Conservation (phyloP, 2,797 vertebrate species). For the Atherinosoma microstoma region DNA sequence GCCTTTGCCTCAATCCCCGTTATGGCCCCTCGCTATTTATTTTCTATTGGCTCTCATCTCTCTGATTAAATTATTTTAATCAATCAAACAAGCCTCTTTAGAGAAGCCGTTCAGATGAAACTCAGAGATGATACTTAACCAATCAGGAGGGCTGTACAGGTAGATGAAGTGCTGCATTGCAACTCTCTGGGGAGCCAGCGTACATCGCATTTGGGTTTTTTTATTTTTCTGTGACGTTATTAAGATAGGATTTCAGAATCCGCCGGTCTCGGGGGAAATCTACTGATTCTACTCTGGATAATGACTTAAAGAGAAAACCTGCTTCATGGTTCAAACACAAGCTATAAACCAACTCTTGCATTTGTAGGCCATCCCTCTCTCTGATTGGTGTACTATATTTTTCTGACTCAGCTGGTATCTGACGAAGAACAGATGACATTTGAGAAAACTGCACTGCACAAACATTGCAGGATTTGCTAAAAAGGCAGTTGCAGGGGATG, state of each 20-base stretch:
- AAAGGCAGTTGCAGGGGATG: constrained; percentile 12
- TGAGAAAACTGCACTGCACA: constrained; percentile 25
- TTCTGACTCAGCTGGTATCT: constrained; percentile 33
- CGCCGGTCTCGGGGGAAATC: constrained; percentile 44
- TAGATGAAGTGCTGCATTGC: constrained; percentile 41
- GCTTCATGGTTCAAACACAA: constrained; percentile 11
- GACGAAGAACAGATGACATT: constrained; percentile 41
- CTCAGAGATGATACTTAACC: constrained; percentile 33
- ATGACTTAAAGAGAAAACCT: constrained; percentile 32
- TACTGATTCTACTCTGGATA: constrained; percentile 36
- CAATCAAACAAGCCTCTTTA: constrained; percentile 68
- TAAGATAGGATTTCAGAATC: constrained; percentile 52
- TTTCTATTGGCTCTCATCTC: constrained; percentile 60
- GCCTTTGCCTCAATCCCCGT: constrained; percentile 29
- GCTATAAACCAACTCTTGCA: constrained; percentile 5
- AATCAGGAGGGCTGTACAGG: constrained; percentile 38
- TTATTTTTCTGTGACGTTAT: constrained; percentile 39
- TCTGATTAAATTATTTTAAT: constrained; percentile 64
- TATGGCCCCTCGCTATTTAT: constrained; percentile 35
- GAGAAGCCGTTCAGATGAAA: constrained; percentile 59
- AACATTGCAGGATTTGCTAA: constrained; percentile 15
- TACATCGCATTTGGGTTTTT: constrained; percentile 29
- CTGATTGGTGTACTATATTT: constrained; percentile 35
- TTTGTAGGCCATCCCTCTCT: constrained; percentile 43
- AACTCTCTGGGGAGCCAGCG: constrained; percentile 31